Evolutionary conservation across 2,113 vertebrate species (phyloP), one percentile per base, ranked within the genome.

Genomic region (Mionectes macconnelli): DNA sequence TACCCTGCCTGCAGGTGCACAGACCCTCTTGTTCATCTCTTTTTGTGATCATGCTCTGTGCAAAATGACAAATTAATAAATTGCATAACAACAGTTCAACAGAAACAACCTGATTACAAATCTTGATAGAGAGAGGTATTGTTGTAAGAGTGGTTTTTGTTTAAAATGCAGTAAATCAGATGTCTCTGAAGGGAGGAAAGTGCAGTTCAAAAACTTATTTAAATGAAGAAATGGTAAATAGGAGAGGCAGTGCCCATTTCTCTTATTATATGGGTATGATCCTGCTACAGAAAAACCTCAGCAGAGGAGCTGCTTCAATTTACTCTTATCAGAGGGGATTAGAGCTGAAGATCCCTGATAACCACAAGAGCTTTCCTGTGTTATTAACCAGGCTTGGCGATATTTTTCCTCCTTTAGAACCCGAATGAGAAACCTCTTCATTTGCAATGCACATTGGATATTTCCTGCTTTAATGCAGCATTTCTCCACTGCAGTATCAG

Each of bases 21-120:
- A 59, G 72, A 62, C 50, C 47, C 76, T 70, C 75, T 64, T 63
- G 78, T 62, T 97, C 77, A 60, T 73, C 64, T 33, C 72, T 83
- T 72, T 77, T 73, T 44, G 62, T 85, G 83, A 92, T 92, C 80
- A 49, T 68, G 70, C 60, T 62, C 75, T 11, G 55, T 50, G 56
- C 49, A 88, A 96, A 95, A 96, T 72, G 84, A 93, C 92, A 96
- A 97, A 96, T 96, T 95, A 96, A 95, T 96, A 97, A 96, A 72
- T 82, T 55, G 87, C 85, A 70, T 74, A 90, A 87, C 87, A 94
- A n/a, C 55, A 89, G 91, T 73, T 94, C 86, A 57, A 94, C 90
- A 76, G 87, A 73, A 96, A 91, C 76, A 95, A 40, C n/a, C 55
- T 55, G 89, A 95, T 96, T 90, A 96, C 91, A 96, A 93, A 83